phyloP scores from a whole-genome alignment of 2,113 vertebrate species.

The Myxocyprinus asiaticus region DNA sequence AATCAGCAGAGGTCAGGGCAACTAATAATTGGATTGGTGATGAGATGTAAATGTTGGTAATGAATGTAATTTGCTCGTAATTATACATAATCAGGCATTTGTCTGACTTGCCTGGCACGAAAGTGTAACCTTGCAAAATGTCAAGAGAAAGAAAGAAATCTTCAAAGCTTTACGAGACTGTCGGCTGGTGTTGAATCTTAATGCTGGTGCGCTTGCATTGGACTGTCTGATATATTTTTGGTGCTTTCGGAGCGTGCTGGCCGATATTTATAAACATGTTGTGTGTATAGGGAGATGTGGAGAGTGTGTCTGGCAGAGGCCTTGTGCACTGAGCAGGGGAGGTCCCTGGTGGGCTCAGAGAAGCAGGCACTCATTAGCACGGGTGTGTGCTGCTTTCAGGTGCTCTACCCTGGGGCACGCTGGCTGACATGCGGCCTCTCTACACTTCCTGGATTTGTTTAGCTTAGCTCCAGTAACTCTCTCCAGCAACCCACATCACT shows the following conservation, averaged over 20 bases:
- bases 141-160: conserved; percentile 53
- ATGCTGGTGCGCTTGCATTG: conserved; percentile 18
- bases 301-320: neutral
- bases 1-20: conserved; percentile 88
- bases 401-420: conserved; percentile 39
- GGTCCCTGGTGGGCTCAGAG: conserved; percentile 31
- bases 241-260: neutral
- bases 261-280: conserved; percentile 30
- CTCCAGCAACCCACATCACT: neutral
- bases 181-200: conserved; percentile 51
- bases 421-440: conserved; percentile 1
- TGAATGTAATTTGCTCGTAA: conserved; percentile 95
- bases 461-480: conserved; percentile 15
- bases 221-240: conserved; percentile 27
- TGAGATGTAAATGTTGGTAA: conserved; percentile 97
- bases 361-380: conserved; percentile 40
- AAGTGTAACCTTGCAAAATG: conserved; percentile 61
- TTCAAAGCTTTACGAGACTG: conserved; percentile 59
- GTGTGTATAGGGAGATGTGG: conserved; percentile 8
- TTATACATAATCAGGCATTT: conserved; percentile 80
- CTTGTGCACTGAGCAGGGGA: conserved; percentile 10
- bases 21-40: conserved; percentile 96
- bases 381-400: conserved; percentile 26
- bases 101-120: conserved; percentile 76
- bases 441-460: conserved; percentile 29